Percentiles rank a stretch among this genome's conserved stretches.
Conservation (phyloP, 2,797 vertebrate species). For the Gallinago stenura region DNA sequence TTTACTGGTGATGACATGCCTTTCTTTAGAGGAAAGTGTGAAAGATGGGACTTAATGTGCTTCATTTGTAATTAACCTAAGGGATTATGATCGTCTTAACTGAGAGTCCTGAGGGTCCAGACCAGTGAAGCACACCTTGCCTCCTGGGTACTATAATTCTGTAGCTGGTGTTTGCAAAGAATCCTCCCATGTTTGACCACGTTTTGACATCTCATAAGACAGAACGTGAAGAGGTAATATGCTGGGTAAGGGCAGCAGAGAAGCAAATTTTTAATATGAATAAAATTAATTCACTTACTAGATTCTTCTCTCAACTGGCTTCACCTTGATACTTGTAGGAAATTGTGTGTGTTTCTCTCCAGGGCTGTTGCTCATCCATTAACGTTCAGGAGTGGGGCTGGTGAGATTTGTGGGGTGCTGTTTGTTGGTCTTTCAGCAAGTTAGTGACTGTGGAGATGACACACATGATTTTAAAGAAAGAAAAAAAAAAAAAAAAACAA, state of each 20-base stretch:
- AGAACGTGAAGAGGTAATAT: neutral
- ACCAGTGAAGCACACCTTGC: neutral
- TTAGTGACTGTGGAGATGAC: neutral
- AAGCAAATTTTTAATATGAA: neutral
- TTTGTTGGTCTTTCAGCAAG: neutral
- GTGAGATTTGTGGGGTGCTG: neutral
- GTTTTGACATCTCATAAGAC: neutral
- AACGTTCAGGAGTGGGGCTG: accelerated
- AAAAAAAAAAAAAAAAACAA: neutral
- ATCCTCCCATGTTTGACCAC: neutral
- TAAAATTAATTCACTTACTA: neutral
- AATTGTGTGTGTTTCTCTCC: neutral
- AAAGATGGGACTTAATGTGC: slow-evolving; percentile 13
- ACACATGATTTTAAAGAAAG: neutral
- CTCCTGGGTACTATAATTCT: neutral
- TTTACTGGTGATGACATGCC: neutral
- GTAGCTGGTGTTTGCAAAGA: neutral
- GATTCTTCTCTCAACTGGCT: neutral
- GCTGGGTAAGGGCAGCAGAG: neutral
- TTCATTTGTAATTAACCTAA: slow-evolving; percentile 52
- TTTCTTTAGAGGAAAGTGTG: slow-evolving; percentile 14
- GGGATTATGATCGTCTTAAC: neutral
- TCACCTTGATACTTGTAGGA: neutral
- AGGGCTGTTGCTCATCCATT: neutral
- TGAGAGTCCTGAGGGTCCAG: neutral